A percentile compares a stretch with the other conserved stretches of the same genome.
phyloP scores from a whole-genome alignment of 2,113 vertebrate species.

The Cottus gobio region DNA sequence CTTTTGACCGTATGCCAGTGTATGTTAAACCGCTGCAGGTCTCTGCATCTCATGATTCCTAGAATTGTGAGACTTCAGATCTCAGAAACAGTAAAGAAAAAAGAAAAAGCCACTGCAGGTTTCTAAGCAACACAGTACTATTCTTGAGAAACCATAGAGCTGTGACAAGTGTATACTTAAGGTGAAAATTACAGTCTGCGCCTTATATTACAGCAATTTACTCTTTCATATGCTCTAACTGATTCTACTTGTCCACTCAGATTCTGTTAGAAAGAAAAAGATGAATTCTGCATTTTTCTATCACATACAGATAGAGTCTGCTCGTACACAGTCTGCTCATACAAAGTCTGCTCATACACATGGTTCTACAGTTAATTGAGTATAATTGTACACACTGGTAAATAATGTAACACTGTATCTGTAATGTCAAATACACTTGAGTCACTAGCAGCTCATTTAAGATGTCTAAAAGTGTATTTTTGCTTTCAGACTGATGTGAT shows the following conservation, averaged over 20 bases:
- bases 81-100: conserved; percentile 21
- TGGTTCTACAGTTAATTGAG: not conserved
- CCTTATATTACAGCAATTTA: conserved; percentile 55
- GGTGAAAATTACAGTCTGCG: conserved; percentile 57
- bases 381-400: not conserved
- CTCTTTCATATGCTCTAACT: conserved; percentile 41
- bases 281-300: conserved; percentile 3
- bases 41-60: conserved; percentile 19
- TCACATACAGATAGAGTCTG: conserved; percentile 7
- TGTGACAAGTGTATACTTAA: conserved; percentile 58
- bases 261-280: conserved; percentile 39
- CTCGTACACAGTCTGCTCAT: not conserved
- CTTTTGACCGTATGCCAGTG: not conserved
- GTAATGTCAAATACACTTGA: not conserved
- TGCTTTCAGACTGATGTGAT: not conserved
- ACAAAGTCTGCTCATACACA: not conserved
- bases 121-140: conserved; percentile 65
- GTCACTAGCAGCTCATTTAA: not conserved
- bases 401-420: not conserved
- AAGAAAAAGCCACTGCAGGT: conserved; percentile 38
- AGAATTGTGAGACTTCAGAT: conserved; percentile 6
- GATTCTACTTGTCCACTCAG: conserved; percentile 28
- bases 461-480: not conserved
- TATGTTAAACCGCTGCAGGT: not conserved
- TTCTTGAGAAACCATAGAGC: conserved; percentile 50